These are phyloP conservation scores for Drosophila ironensis DNA, from an alignment of 1,140 invertebrate genomes.

Conservation along the genomic window DNA sequence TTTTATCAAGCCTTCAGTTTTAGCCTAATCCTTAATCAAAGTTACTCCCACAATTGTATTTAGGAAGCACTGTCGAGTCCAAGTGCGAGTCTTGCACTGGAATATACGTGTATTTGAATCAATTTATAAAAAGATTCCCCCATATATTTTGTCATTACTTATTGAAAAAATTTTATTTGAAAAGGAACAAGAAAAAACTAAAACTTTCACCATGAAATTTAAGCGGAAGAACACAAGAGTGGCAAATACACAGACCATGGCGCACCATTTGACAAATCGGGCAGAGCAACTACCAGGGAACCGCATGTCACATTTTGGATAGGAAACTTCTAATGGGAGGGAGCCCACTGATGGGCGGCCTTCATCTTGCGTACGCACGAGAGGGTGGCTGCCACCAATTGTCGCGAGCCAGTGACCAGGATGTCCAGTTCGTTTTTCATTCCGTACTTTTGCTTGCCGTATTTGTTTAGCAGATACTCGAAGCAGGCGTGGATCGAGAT, in stretches of 20 bases:
- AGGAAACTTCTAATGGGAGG: too few species aligned
- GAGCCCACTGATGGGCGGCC: slow-evolving; percentile 1
- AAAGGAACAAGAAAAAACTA: slow-evolving; percentile 14
- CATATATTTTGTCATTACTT: background rate
- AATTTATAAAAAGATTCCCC: background rate
- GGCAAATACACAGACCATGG: too few species aligned
- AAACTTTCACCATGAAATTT: slow-evolving; percentile 26
- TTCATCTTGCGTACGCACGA: slow-evolving; percentile 32
- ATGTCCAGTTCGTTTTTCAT: slow-evolving; percentile 84
- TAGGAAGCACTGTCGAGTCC: too few species aligned
- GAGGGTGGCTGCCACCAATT: slow-evolving; percentile 92
- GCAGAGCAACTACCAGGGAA: too few species aligned
- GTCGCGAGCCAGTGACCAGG: slow-evolving; percentile 94
- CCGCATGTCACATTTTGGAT: too few species aligned
- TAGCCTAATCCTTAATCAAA: too few species aligned
- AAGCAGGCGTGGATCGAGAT: slow-evolving; percentile 54
- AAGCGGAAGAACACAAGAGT: background rate
- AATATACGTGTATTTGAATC: background rate
- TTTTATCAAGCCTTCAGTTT: too few species aligned
- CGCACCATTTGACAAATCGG: too few species aligned
- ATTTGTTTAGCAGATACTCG: slow-evolving; percentile 61
- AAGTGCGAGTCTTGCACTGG: too few species aligned
- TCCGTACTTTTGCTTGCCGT: slow-evolving; percentile 59
- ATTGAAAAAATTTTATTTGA: background rate
- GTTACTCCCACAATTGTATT: too few species aligned